phyloP scores from a whole-genome alignment of 2,888 invertebrate genomes.

The Brachycybe producta region DNA sequence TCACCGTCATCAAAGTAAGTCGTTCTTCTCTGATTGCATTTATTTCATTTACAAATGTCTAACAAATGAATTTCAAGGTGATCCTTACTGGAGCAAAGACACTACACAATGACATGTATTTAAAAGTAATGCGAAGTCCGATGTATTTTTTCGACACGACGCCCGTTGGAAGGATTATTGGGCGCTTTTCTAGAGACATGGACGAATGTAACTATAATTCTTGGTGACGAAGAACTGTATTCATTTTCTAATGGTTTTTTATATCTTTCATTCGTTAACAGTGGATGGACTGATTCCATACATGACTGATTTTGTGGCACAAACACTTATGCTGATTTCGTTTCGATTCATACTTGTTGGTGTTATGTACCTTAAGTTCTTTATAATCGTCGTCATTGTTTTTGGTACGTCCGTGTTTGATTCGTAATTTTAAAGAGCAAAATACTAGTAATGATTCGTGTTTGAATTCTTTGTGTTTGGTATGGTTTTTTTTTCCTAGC shows the following conservation, averaged over 20 bases:
- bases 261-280: slow-evolving; percentile 21
- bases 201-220: slow-evolving; percentile 36
- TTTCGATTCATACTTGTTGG: slow-evolving; percentile 78
- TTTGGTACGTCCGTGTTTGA: slow-evolving; percentile 7
- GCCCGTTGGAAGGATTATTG: slow-evolving; percentile 36
- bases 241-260: not conserved
- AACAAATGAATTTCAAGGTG: slow-evolving; percentile 1
- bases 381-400: slow-evolving; percentile 11
- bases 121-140: slow-evolving; percentile 11
- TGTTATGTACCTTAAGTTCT: slow-evolving; percentile 35
- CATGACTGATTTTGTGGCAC: slow-evolving; percentile 40
- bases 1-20: too few relatives aligned
- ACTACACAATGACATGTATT: slow-evolving; percentile 9
- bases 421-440: not conserved
- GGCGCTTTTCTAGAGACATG: slow-evolving; percentile 38
- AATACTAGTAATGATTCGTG: not conserved
- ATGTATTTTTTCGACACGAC: slow-evolving; percentile 37
- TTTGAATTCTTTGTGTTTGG: too few relatives aligned
- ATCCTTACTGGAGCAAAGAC: slow-evolving; percentile 6
- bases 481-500: too few relatives aligned
- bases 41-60: too few relatives aligned
- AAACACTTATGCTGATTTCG: slow-evolving; percentile 48
- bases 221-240: too few relatives aligned
- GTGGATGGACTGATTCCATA: slow-evolving; percentile 41
- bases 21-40: too few relatives aligned